Evolutionary conservation across 2,888 invertebrate species (phyloP).

Genomic region (Tenthredo distinguenda): DNA sequence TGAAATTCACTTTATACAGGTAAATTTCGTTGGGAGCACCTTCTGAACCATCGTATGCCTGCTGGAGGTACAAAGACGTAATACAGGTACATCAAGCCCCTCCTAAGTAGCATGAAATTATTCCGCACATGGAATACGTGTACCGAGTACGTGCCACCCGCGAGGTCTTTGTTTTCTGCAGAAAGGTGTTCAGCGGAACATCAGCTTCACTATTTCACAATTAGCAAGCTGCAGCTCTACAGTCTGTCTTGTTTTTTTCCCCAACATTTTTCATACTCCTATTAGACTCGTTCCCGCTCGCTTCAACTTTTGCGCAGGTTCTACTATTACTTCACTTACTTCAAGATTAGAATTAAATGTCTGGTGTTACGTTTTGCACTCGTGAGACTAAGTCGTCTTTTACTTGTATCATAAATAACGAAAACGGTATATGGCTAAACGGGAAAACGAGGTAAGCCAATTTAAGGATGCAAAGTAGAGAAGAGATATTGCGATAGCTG

Average conservation of each 20-base stretch:
- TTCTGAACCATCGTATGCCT: neutral
- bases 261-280: slow-evolving; percentile 25
- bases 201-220: slow-evolving; percentile 35
- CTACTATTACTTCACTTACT: slow-evolving; percentile 18
- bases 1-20: slow-evolving; percentile 43
- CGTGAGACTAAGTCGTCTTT: slow-evolving; percentile 32
- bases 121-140: neutral
- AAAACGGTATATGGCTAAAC: slow-evolving; percentile 21
- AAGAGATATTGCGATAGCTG: slow-evolving; percentile 21
- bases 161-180: neutral
- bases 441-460: slow-evolving; percentile 41
- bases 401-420: slow-evolving; percentile 33
- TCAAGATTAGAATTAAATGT: slow-evolving; percentile 10
- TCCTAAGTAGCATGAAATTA: slow-evolving; percentile 29
- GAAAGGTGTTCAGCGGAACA: slow-evolving; percentile 11
- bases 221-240: slow-evolving; percentile 18
- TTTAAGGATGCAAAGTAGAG: slow-evolving; percentile 46
- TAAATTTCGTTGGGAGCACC: neutral
- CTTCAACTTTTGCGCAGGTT: neutral
- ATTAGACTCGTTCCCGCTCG: neutral
- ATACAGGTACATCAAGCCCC: neutral
- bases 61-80: neutral
- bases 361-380: neutral
- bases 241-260: neutral
- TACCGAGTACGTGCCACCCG: neutral